Evolutionary conservation across 1,140 invertebrate genomes (phyloP).

Genomic region (Helicoverpa zea): DNA sequence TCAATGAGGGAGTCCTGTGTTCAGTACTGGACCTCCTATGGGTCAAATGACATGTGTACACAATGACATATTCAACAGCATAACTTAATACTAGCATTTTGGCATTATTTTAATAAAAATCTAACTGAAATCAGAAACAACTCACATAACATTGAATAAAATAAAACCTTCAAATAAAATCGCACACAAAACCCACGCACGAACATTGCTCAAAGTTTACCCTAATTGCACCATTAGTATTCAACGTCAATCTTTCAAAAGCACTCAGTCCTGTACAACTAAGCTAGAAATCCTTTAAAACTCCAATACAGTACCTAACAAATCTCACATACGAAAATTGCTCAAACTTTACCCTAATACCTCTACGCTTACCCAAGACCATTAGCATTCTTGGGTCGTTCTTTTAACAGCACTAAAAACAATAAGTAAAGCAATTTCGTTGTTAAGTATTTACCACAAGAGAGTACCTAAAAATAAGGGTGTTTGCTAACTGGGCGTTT

Average conservation of each 20-base stretch:
- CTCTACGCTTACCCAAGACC: not conserved
- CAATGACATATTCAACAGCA: too few species aligned
- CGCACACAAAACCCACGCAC: too few species aligned
- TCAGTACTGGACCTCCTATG: too few species aligned
- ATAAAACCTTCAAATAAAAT: too few species aligned
- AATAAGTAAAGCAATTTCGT: constrained; percentile 29
- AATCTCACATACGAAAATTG: constrained; percentile 5
- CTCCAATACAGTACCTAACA: not conserved
- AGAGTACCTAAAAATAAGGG: constrained; percentile 6
- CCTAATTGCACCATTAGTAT: too few species aligned
- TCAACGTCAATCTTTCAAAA: not conserved
- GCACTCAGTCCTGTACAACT: not conserved
- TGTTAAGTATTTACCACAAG: constrained; percentile 23
- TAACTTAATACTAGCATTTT: too few species aligned
- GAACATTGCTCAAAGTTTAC: too few species aligned
- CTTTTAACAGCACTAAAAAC: constrained; percentile 34
- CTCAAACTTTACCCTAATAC: not conserved
- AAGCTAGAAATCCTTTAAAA: not conserved
- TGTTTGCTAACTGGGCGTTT: constrained; percentile 1
- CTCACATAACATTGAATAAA: too few species aligned
- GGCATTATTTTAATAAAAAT: too few species aligned
- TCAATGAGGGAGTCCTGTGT: too few species aligned
- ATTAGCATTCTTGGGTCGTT: constrained; percentile 21
- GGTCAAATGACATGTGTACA: too few species aligned
- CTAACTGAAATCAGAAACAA: too few species aligned